These are phyloP conservation scores for Caenorhabditis sp. DNA, from an alignment of 2,888 invertebrate genomes.

Conservation along the genomic window DNA sequence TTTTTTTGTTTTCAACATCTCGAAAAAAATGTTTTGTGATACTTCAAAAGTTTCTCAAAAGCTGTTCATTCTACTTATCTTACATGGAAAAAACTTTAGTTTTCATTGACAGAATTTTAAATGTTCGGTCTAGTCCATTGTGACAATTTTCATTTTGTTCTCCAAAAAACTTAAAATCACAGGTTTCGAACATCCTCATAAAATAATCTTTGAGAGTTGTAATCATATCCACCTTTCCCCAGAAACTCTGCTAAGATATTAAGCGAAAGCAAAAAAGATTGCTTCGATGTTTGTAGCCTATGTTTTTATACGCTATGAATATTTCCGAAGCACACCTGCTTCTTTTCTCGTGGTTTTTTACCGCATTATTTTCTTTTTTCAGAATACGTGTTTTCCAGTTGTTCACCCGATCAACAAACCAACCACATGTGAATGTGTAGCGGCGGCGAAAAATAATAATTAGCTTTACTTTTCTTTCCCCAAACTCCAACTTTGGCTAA, in stretches of 20 bases:
- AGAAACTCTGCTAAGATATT: too few relatives aligned
- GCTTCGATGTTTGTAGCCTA: too few relatives aligned
- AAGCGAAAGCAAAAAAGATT: too few relatives aligned
- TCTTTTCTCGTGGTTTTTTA: not conserved
- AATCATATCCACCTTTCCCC: too few relatives aligned
- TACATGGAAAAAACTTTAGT: not conserved
- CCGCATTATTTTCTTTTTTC: not conserved
- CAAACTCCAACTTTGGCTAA: not conserved
- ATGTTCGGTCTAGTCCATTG: not conserved
- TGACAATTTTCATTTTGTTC: not conserved
- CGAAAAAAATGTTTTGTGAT: too few relatives aligned
- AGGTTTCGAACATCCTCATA: too few relatives aligned
- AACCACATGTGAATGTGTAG: not conserved
- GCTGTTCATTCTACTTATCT: too few relatives aligned
- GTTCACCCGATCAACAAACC: not conserved
- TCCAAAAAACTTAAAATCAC: not conserved
- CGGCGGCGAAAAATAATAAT: not conserved
- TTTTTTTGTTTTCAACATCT: too few relatives aligned
- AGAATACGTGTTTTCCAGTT: not conserved
- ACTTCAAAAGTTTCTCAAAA: too few relatives aligned
- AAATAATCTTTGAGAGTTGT: too few relatives aligned
- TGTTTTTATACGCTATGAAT: too few relatives aligned
- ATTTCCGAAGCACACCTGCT: too few relatives aligned
- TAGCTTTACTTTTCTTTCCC: not conserved
- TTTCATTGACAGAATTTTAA: not conserved